A percentile compares a stretch with the other conserved stretches of the same genome.
Evolutionary conservation across 2,888 invertebrate genomes (phyloP).

Genomic region (Polymixis flavicincta): DNA sequence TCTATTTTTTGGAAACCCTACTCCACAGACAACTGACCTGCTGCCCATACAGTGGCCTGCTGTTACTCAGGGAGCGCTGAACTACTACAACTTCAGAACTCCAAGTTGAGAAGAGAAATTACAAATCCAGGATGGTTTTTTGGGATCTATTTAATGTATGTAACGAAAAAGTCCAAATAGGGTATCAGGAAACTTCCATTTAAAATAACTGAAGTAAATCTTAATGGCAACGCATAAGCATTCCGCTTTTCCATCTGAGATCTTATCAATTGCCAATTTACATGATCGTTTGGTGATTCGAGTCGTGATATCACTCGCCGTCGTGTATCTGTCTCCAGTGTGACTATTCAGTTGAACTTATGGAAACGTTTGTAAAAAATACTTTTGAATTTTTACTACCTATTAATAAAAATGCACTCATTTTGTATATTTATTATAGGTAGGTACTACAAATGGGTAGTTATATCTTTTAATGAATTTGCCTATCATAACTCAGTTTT

Average conservation of each 20-base stretch:
- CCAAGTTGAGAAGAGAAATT: constrained; percentile 64
- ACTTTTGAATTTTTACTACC: background rate
- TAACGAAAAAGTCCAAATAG: constrained; percentile 57
- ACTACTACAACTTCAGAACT: constrained; percentile 68
- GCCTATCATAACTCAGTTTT: background rate
- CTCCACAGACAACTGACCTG: constrained; percentile 68
- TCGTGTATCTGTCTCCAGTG: background rate
- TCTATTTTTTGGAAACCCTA: too few species aligned
- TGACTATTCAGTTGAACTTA: background rate
- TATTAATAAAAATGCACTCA: background rate
- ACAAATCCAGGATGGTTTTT: constrained; percentile 71
- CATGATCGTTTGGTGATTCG: background rate
- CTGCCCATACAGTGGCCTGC: constrained; percentile 70
- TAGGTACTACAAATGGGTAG: background rate
- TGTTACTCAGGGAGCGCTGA: constrained; percentile 58
- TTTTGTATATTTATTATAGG: background rate
- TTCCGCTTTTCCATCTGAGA: background rate
- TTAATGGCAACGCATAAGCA: background rate
- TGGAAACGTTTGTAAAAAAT: background rate
- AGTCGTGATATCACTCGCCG: background rate
- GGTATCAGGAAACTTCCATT: background rate
- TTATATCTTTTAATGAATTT: background rate
- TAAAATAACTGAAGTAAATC: background rate
- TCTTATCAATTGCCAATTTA: background rate
- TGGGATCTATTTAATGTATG: constrained; percentile 73